phyloP scores from a whole-genome alignment of 1,140 invertebrate genomes.

The Drosophila baimaii region DNA sequence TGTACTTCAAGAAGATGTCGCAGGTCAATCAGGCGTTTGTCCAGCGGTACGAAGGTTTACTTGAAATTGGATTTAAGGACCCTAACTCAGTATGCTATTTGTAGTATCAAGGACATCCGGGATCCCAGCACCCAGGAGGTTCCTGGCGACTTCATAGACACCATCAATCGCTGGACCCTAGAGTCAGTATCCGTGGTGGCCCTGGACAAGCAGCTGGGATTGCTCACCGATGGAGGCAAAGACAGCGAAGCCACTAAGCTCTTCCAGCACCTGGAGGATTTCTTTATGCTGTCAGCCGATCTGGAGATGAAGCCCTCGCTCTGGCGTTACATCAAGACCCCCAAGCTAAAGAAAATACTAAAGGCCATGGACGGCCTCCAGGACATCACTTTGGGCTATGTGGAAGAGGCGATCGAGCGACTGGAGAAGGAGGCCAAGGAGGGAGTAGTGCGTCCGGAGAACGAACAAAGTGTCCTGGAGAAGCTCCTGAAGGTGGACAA shows the following conservation, averaged over 20 bases:
- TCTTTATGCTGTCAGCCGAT: slow-evolving; percentile 85
- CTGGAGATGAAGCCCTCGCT: slow-evolving; percentile 87
- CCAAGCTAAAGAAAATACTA: slow-evolving; percentile 86
- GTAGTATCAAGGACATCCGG: slow-evolving; percentile 77
- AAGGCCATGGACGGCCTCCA: slow-evolving; percentile 73
- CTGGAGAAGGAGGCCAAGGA: slow-evolving; percentile 54
- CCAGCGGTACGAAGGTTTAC: slow-evolving; percentile 46
- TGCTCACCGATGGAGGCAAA: slow-evolving; percentile 65
- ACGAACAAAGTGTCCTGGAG: slow-evolving; percentile 79
- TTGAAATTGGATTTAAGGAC: rapidly evolving
- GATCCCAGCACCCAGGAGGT: slow-evolving; percentile 85
- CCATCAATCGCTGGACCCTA: slow-evolving; percentile 89
- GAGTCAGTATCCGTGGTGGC: slow-evolving; percentile 89
- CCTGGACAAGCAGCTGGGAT: slow-evolving; percentile 84
- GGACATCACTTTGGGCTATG: slow-evolving; percentile 47
- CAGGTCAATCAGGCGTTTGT: slow-evolving; percentile 76
- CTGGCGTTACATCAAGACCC: slow-evolving; percentile 87
- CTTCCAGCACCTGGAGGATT: slow-evolving; percentile 84
- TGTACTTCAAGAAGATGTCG: slow-evolving; percentile 72
- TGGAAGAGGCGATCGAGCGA: slow-evolving; percentile 66
- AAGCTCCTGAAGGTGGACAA: slow-evolving; percentile 84
- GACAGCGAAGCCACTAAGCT: slow-evolving; percentile 39
- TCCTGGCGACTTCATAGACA: slow-evolving; percentile 86
- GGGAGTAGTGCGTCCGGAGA: slow-evolving; percentile 44
- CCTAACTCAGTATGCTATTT: background rate